Evolutionary conservation across 2,888 invertebrate species (phyloP), one percentile per base, ranked within the genome.

Genomic region (Temnothorax rugatulus): DNA sequence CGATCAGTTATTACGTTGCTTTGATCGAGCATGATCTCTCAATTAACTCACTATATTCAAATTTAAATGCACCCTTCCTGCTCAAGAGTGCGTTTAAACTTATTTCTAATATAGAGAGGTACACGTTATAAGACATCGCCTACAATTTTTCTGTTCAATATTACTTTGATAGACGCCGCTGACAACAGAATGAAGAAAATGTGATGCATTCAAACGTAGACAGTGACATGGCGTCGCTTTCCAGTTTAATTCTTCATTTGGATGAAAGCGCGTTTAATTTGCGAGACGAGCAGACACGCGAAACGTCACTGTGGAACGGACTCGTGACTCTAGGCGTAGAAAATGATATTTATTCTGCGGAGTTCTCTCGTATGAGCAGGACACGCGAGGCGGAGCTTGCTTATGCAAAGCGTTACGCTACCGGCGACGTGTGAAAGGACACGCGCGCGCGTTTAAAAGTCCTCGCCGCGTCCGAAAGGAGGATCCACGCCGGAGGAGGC

Each of bases 381-480:
- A 71, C 44, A 66, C 13, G n/a, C 11, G 54, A 29, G 29, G 8
- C n/a, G 29, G 13, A 69, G 71, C 54, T 64, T 7, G 41, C 41
- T 41, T 77, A 54, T 41, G 76, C 25, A 29, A 54, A 71, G 44
- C 29, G n/a, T 50, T 52, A 38, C 79, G 86, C 69, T 77, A 82
- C 75, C 84, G 76, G 59, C 74, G 75, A 71, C 82, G 38, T 63
- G 50, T 5, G 75, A 87, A 88, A 88, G 84, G 85, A 86, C 88
- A 63, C 88, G 50, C 29, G 61, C 13, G 4, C 13, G 4, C 59
- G 57, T 83, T 83, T 73, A 84, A 84, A 86, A 77, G 79, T 85
- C 69, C 79, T 82, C 38, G 61, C n/a, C 25, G 59, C 83, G 73
- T 79, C 73, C 15, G 81, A 85, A 84, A 74, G 85, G 83, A 82